A percentile compares a stretch with the other conserved stretches of the same genome.
Conservation (phyloP, 2,888 invertebrate genomes). For the Xanthorhoe designata region DNA sequence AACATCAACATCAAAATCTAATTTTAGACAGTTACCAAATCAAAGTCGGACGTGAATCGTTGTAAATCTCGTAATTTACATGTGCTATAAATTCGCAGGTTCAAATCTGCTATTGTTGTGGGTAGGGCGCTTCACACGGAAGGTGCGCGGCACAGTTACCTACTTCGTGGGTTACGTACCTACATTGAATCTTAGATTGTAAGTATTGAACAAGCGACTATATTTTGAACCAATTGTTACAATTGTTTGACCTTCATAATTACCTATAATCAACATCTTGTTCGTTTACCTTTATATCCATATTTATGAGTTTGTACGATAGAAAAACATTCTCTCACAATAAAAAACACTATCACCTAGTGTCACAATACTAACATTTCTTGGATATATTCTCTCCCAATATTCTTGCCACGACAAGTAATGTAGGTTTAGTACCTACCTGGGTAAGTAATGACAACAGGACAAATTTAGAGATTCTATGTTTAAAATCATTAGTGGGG, state of each 20-base stretch:
- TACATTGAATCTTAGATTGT: conserved; percentile 19
- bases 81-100: conserved; percentile 45
- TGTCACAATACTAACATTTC: background rate
- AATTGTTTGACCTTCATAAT: background rate
- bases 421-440: background rate
- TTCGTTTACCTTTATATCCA: background rate
- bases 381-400: background rate
- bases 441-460: no score
- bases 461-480: no score
- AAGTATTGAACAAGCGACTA: conserved; percentile 13
- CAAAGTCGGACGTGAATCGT: background rate
- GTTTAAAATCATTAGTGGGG: no score
- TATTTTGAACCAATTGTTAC: background rate
- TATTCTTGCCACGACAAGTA: background rate
- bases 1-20: background rate
- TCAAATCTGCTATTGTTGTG: conserved; percentile 61
- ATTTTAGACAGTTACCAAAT: background rate
- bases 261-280: no score
- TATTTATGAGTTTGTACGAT: no score
- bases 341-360: no score
- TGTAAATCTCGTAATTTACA: conserved; percentile 33
- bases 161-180: conserved; percentile 61
- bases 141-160: conserved; percentile 72
- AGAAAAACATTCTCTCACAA: no score
- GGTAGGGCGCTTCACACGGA: conserved; percentile 70